A percentile compares a stretch with the other conserved stretches of the same genome.
Conservation (phyloP, 1,140 invertebrate genomes). For the Antheraea mylitta region DNA sequence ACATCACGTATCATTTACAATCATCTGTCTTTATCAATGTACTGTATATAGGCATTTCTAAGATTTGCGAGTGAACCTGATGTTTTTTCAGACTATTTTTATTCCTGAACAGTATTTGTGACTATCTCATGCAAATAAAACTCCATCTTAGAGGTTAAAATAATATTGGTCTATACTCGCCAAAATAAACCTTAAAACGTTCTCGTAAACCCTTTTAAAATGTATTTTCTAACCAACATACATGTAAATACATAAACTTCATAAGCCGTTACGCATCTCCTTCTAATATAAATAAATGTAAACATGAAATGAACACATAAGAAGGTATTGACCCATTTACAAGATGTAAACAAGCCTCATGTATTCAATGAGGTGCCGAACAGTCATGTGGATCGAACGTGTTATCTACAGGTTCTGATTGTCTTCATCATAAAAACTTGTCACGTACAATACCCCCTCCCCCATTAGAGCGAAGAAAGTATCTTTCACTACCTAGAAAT, state of each 20-base stretch:
- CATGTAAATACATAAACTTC: not conserved
- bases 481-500: constrained; percentile 18
- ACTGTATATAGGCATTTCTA: no score
- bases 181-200: not conserved
- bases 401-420: constrained; percentile 46
- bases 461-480: constrained; percentile 22
- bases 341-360: constrained; percentile 22
- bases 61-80: no score
- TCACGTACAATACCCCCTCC: constrained; percentile 37
- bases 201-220: not conserved
- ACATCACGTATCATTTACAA: no score
- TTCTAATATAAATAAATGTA: not conserved
- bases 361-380: constrained; percentile 41
- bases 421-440: constrained; percentile 51
- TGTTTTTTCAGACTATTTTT: no score
- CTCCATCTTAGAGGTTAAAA: not conserved
- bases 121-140: not conserved
- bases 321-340: constrained; percentile 1
- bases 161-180: not conserved
- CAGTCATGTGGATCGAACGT: constrained; percentile 34
- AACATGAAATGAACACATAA: not conserved
- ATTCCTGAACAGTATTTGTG: no score
- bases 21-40: no score
- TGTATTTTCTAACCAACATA: not conserved
- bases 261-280: not conserved